Evolutionary conservation across 2,113 vertebrate species (phyloP), one percentile per base, ranked within the genome.

Genomic region (Sarotherodon lohbergeri): DNA sequence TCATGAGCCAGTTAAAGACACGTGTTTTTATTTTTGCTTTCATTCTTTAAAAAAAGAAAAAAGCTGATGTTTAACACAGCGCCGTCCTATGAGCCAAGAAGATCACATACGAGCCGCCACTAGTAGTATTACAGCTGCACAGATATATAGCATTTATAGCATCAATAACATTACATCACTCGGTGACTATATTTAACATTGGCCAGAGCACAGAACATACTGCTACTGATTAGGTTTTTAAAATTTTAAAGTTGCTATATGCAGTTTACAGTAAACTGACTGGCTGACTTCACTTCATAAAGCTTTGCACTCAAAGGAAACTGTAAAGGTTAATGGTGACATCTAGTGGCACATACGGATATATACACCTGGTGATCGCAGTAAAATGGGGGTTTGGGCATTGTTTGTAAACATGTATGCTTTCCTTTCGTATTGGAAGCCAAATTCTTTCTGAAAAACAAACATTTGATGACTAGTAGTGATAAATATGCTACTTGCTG

Each of bases 261-360:
- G 71, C 71, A 78, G 46, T 29, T 16, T 50, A 54, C 61, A 79
- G 14, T 61, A 16, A 89, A 83, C 55, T 9, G 39, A 43, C 10
- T 76, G 48, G 79, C 29, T 66, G 55, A 52, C 14, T 85, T 84
- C 24, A 46, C 19, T 86, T 73, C 22, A 1, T 66, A 29, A 83
- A 59, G 34, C 17, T 2, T 52, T 10, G 48, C 24, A 16, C 24
- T 48, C n/a, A 54, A 46, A 41, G 29, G 63, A 89, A 88, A 86
- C 90, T 88, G 34, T 24, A 50, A 93, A 95, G 94, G 83, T 89
- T 83, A 90, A 93, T 88, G 92, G 82, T 92, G 95, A 95, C 95
- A 96, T 95, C 95, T 96, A 94, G 94, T 95, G 95, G 94, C 24
- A 50, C 3, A 56, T 2, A 14, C 12, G 1, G 12, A 61, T 16